Evolutionary conservation across 1,140 invertebrate genomes (phyloP).

Genomic region (Nautilus pompilius): DNA sequence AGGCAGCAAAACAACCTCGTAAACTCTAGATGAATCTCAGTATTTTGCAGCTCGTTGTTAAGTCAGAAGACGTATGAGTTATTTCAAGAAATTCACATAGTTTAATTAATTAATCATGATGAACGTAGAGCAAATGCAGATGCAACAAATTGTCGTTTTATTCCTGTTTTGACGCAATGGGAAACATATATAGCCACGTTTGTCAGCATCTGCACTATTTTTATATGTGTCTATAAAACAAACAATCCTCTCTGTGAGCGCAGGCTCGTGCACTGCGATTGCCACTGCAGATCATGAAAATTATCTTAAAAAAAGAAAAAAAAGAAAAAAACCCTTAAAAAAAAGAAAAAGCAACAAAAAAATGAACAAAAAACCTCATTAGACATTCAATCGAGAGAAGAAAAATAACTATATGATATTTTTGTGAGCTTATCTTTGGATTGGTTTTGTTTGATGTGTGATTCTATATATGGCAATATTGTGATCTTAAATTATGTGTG

Average conservation of each 20-base stretch:
- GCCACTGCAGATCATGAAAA: background rate
- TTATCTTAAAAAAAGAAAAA: background rate
- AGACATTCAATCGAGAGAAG: background rate
- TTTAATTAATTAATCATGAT: too few relatives aligned
- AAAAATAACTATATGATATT: constrained; percentile 3
- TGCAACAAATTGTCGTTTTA: background rate
- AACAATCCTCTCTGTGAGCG: background rate
- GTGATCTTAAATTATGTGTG: constrained; percentile 6
- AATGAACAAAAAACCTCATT: background rate
- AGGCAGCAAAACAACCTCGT: constrained; percentile 4
- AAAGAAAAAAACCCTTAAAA: background rate
- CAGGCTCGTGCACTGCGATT: background rate
- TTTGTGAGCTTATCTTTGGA: constrained; percentile 6
- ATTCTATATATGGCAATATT: constrained; percentile 6
- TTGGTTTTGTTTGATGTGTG: constrained; percentile 7
- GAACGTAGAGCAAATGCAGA: background rate
- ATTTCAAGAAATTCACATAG: too few relatives aligned
- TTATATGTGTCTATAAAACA: constrained; percentile 4
- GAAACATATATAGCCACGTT: background rate
- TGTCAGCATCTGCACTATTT: background rate
- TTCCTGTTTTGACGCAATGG: constrained; percentile 2
- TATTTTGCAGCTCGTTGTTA: constrained; percentile 2
- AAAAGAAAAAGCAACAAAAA: background rate
- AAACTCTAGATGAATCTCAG: constrained; percentile 1
- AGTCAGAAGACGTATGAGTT: background rate